Evolutionary conservation across 2,113 vertebrate species (phyloP).

Genomic region (Octodon degus): DNA sequence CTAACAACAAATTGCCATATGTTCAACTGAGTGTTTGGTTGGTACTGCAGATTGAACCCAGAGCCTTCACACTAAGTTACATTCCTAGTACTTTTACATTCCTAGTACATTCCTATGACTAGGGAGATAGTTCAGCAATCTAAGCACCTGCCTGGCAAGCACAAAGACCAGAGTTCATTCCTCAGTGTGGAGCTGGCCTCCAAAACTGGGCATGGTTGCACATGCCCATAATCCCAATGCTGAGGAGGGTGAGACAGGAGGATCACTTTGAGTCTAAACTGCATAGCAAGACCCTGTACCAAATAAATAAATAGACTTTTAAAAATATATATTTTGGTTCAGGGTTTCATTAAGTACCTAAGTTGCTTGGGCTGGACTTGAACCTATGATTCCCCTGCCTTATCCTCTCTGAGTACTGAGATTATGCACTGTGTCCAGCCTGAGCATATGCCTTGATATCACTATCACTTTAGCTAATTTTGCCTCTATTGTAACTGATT

Average conservation of each 20-base stretch:
- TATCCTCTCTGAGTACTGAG: not conserved
- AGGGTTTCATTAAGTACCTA: not conserved
- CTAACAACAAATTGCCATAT: not conserved
- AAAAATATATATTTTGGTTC: not conserved
- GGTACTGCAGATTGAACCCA: not conserved
- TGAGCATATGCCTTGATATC: not conserved
- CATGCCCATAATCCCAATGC: too few species aligned
- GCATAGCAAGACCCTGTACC: too few species aligned
- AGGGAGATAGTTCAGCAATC: too few species aligned
- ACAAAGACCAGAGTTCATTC: too few species aligned
- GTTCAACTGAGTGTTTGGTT: not conserved
- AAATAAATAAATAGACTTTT: not conserved
- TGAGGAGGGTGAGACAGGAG: too few species aligned
- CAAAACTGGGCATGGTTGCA: too few species aligned
- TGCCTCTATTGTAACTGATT: not conserved
- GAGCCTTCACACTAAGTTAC: not conserved
- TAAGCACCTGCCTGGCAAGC: too few species aligned
- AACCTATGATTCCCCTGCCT: not conserved
- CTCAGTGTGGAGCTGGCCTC: too few species aligned
- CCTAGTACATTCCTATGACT: too few species aligned
- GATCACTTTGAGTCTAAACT: too few species aligned
- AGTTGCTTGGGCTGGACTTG: not conserved
- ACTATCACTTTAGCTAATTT: not conserved
- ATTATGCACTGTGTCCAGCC: not conserved
- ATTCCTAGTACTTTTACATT: not conserved